These are phyloP conservation scores for Tenthredo mesomela DNA, from an alignment of 2,888 invertebrate species.

Conservation along the genomic window DNA sequence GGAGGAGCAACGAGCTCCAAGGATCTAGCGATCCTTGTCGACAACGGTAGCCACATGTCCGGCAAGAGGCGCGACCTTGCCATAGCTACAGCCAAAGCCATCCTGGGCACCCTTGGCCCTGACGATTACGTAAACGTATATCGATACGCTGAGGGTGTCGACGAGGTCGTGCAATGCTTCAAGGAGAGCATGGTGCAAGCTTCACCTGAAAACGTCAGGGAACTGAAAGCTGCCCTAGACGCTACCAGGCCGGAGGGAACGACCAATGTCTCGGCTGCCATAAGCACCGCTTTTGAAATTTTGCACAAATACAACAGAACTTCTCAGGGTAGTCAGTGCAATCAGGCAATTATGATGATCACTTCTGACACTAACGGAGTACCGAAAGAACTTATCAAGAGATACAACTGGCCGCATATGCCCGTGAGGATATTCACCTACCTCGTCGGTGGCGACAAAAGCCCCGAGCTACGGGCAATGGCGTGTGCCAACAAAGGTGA, in stretches of 20 bases:
- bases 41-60: constrained; percentile 93
- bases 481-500: constrained; percentile 98
- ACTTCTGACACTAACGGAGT: constrained; percentile 93
- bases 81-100: constrained; percentile 91
- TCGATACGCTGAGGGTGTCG: constrained; percentile 91
- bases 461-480: constrained; percentile 94
- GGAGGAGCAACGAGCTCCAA: constrained; percentile 98
- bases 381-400: constrained; percentile 84
- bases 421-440: constrained; percentile 98
- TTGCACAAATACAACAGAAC: constrained; percentile 93
- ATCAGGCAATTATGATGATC: constrained; percentile 98
- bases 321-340: constrained; percentile 94
- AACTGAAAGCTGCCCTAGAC: constrained; percentile 88
- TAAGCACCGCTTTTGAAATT: constrained; percentile 95
- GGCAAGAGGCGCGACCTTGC: constrained; percentile 92
- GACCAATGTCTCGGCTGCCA: constrained; percentile 95
- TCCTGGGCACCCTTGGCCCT: constrained; percentile 96
- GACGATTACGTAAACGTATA: constrained; percentile 98
- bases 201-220: constrained; percentile 89
- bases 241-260: constrained; percentile 87
- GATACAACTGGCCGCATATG: constrained; percentile 96
- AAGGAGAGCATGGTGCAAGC: constrained; percentile 93
- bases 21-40: constrained; percentile 96
- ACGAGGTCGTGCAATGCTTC: constrained; percentile 94
- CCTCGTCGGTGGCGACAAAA: constrained; percentile 95